Evolutionary conservation across 2,113 vertebrate genomes (phyloP), one percentile per base, ranked within the genome.

Genomic region (Lates calcarifer): DNA sequence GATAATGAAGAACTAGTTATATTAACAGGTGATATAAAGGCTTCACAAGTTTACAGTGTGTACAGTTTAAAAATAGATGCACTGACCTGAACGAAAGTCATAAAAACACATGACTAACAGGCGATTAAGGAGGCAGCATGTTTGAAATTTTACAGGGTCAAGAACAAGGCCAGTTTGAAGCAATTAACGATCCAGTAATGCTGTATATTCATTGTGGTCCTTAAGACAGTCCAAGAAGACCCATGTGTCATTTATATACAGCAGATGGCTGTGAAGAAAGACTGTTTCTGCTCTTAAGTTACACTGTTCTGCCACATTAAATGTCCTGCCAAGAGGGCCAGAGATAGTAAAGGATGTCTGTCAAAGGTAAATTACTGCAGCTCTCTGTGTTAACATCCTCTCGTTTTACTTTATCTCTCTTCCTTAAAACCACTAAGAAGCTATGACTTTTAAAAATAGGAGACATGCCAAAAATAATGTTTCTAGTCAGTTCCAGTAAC

Each of bases 281-380:
- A 58, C 20, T 53, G 33, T 71, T 56, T 55, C 58, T 63, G 45
- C 60, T 63, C 62, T 77, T 51, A 5, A 51, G 5, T 51, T 49
- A 5, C 71, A 74, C 56, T 79, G 31, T 62, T 69, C 51, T 53
- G 49, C 66, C 53, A 58, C 22, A 28, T 69, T 83, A 73, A 77
- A 87, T 15, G 15, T 68, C 64, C 41, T 55, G 79, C 73, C 72
- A 79, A 72, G 69, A 75, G n/a, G 4, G 13, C 22, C 51, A 56
- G 31, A 74, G 61, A 47, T 63, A 62, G 41, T 51, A 66, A 61
- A 60, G 57, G 9, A 70, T 53, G 72, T 77, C 65, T 49, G 60
- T 69, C 69, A 77, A 72, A 74, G 61, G 26, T 60, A 72, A 47
- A 86, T 74, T 70, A 79, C 18, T 41, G 26, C 17, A 49, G 56